These are phyloP conservation scores for Anas platyrhynchos DNA, from an alignment of 2,113 vertebrate species.

Conservation along the genomic window DNA sequence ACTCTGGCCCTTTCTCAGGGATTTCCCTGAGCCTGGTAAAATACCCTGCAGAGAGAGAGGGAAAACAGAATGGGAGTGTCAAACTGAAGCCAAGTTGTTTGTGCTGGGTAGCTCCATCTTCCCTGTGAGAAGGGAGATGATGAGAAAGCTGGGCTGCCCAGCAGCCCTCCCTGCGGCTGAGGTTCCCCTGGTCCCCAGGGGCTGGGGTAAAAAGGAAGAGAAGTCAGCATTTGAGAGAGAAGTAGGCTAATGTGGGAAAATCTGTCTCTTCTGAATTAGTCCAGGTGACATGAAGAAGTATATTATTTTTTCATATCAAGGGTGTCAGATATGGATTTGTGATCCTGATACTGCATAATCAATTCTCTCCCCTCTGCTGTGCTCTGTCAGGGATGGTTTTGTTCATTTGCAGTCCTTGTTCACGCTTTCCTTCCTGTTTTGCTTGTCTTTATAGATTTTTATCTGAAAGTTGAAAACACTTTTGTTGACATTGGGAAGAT, in stretches of 20 bases:
- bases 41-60: neutral
- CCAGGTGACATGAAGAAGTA: neutral
- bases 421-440: conserved; percentile 28
- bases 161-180: too few relatives aligned
- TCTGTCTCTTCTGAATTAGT: conserved; percentile 21
- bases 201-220: neutral
- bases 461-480: conserved; percentile 47
- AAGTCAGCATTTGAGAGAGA: neutral
- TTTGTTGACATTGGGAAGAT: conserved; percentile 44
- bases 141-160: fast-evolving
- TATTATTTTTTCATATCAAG: conserved; percentile 56
- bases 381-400: conserved; percentile 52
- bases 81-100: neutral
- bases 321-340: conserved; percentile 62
- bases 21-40: neutral
- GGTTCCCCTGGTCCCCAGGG: neutral
- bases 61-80: neutral
- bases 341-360: conserved; percentile 67
- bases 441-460: conserved; percentile 61
- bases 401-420: conserved; percentile 59
- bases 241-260: neutral
- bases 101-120: neutral
- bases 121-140: neutral
- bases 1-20: neutral
- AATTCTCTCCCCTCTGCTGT: conserved; percentile 45